phyloP scores from a whole-genome alignment of 2,888 invertebrate genomes.

The Chironomus riparius region DNA sequence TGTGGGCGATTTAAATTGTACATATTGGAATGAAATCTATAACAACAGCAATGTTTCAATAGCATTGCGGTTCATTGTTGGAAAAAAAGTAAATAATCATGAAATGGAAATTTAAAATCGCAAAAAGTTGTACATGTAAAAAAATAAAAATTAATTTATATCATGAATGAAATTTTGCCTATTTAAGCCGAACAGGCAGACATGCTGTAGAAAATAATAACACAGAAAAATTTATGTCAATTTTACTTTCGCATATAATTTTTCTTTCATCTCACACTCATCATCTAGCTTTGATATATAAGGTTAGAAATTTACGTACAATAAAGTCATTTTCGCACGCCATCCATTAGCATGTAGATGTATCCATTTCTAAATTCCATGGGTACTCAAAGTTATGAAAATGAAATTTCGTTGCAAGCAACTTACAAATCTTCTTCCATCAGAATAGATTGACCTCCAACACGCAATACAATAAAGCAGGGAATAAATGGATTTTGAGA shows the following conservation, averaged over 20 bases:
- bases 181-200: no score
- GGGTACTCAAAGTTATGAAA: neutral
- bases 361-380: neutral
- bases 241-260: neutral
- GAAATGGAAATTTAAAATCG: no score
- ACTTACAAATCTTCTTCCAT: neutral
- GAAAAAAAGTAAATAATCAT: no score
- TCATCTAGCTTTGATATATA: no score
- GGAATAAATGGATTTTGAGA: neutral
- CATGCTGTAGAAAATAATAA: no score
- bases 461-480: no score
- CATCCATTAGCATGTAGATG: neutral
- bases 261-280: no score
- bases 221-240: neutral
- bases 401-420: neutral
- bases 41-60: no score
- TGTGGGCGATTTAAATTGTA: no score
- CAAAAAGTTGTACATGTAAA: no score
- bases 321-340: neutral
- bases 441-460: neutral
- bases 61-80: no score
- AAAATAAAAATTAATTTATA: neutral
- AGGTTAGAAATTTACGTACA: neutral
- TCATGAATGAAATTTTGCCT: neutral
- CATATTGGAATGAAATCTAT: no score